Evolutionary conservation across 2,888 invertebrate genomes (phyloP).

Genomic region (Ennomos quercinarius): DNA sequence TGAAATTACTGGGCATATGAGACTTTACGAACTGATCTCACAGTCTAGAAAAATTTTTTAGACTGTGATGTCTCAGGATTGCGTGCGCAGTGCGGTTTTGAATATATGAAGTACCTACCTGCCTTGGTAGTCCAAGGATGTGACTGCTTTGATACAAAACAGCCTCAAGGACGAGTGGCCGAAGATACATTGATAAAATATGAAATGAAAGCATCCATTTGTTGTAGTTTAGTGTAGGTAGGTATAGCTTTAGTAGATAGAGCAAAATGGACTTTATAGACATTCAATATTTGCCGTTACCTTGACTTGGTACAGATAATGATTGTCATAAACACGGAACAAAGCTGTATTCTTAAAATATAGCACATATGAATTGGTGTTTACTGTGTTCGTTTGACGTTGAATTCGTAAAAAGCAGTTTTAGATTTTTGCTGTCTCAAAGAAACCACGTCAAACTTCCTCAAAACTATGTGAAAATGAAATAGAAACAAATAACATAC

Average conservation of each 20-base stretch:
- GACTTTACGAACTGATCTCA: too few relatives aligned
- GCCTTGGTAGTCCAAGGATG: conserved; percentile 34
- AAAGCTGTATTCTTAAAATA: conserved; percentile 3
- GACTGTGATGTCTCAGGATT: too few relatives aligned
- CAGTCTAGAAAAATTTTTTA: too few relatives aligned
- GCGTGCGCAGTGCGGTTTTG: neutral
- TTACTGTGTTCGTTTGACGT: conserved; percentile 16
- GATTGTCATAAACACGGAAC: conserved; percentile 1
- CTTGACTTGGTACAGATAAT: conserved; percentile 13
- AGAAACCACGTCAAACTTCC: conserved; percentile 10
- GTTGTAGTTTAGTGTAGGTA: conserved; percentile 16
- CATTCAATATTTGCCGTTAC: conserved; percentile 5
- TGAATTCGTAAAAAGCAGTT: neutral
- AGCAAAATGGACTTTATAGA: conserved; percentile 12
- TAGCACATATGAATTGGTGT: conserved; percentile 2
- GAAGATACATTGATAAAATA: conserved; percentile 28
- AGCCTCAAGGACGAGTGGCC: conserved; percentile 47
- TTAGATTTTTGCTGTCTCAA: conserved; percentile 7
- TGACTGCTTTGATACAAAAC: conserved; percentile 44
- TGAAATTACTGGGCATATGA: too few relatives aligned
- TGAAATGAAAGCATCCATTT: conserved; percentile 43
- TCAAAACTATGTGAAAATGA: conserved; percentile 6
- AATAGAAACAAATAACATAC: neutral
- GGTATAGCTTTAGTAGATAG: conserved; percentile 1
- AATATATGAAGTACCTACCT: too few relatives aligned